Evolutionary conservation across 2,888 invertebrate genomes (phyloP).

Genomic region (Folsomia candida): DNA sequence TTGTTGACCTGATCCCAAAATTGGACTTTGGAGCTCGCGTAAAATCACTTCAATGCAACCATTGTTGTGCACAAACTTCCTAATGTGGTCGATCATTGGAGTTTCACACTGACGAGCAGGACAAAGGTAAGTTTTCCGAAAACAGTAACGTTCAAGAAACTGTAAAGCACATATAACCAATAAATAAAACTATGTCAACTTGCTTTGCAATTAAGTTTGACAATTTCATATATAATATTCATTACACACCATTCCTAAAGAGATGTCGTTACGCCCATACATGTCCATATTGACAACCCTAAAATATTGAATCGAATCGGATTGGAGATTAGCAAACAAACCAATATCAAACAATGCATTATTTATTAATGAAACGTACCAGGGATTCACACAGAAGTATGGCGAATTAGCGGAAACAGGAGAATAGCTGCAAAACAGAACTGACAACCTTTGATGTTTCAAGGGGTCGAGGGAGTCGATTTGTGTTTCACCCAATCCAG

Average conservation of each 20-base stretch:
- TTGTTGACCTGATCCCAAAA: slow-evolving; percentile 57
- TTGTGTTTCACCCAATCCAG: slow-evolving; percentile 35
- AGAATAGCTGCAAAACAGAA: slow-evolving; percentile 85
- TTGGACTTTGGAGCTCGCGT: slow-evolving; percentile 57
- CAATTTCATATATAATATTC: too few species aligned
- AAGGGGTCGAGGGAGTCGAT: slow-evolving; percentile 73
- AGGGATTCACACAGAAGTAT: slow-evolving; percentile 85
- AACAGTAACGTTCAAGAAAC: slow-evolving; percentile 92
- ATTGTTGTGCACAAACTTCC: slow-evolving; percentile 85
- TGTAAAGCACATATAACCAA: too few species aligned
- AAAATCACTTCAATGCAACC: slow-evolving; percentile 78
- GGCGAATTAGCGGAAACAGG: slow-evolving; percentile 73
- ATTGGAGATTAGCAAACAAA: not conserved
- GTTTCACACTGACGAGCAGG: slow-evolving; percentile 74
- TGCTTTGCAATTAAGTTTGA: too few species aligned
- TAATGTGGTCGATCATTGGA: slow-evolving; percentile 81
- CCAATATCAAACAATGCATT: not conserved
- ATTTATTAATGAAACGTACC: slow-evolving; percentile 58
- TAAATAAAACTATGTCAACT: too few species aligned
- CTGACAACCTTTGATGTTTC: slow-evolving; percentile 81
- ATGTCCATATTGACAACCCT: slow-evolving; percentile 91
- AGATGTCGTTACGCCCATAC: slow-evolving; percentile 92
- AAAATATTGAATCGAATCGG: slow-evolving; percentile 41
- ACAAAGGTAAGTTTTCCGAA: slow-evolving; percentile 79
- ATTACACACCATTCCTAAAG: slow-evolving; percentile 85